Evolutionary conservation across 2,113 vertebrate species (phyloP).

Genomic region (Nannospalax galili): DNA sequence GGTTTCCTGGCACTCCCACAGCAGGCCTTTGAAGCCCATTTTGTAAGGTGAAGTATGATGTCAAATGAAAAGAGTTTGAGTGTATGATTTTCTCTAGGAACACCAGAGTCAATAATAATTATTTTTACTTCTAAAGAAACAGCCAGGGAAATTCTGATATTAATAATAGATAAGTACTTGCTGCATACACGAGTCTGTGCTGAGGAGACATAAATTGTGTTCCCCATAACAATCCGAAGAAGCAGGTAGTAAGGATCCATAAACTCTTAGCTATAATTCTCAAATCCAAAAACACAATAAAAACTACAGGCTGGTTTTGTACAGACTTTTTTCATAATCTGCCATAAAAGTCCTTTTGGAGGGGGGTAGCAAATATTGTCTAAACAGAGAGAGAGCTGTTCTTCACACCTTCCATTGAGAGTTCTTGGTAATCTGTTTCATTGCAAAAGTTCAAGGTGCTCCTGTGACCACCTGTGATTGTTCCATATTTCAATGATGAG

Average conservation of each 20-base stretch:
- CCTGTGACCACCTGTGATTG: not conserved
- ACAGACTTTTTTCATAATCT: not conserved
- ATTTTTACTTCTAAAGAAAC: slow-evolving; percentile 38
- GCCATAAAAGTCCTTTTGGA: not conserved
- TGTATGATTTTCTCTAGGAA: not conserved
- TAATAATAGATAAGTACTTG: slow-evolving; percentile 26
- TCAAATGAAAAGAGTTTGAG: slow-evolving; percentile 49
- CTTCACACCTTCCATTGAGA: not conserved
- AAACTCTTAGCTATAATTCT: slow-evolving; percentile 16
- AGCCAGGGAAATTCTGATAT: not conserved
- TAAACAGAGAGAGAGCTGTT: not conserved
- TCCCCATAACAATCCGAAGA: not conserved
- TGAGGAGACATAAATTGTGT: slow-evolving; percentile 13
- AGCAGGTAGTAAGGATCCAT: not conserved
- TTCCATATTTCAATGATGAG: not conserved
- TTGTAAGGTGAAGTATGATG: not conserved
- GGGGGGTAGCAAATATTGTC: not conserved
- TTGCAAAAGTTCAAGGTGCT: not conserved
- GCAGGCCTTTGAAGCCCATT: not conserved
- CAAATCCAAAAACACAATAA: not conserved
- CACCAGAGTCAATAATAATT: slow-evolving; percentile 53
- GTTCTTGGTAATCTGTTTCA: not conserved
- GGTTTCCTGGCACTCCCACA: slow-evolving; percentile 19
- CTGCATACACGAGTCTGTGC: not conserved
- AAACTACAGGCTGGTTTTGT: not conserved